Base-by-base conservation (phyloP, 2,113 vertebrate species). In the Rallus limicola region DNA sequence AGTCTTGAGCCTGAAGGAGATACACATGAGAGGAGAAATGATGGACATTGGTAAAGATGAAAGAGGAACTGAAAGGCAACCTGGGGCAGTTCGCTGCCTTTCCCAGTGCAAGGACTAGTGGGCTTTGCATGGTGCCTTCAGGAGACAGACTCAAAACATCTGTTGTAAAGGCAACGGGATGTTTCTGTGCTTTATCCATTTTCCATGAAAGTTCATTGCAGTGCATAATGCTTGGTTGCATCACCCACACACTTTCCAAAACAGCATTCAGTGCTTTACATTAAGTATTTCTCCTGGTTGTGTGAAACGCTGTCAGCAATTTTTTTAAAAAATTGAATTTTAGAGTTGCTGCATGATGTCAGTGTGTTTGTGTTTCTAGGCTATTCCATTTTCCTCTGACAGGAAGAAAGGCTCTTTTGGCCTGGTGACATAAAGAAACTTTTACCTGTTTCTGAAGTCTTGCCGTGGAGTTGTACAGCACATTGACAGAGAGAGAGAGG, bases 221-320 rank as follows among this genome's bases (percentile, higher is more conserved):
- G 80, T 94, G 62, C 77, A 82, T 33, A 84, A 75, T 46, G n/a
- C 86, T 94, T 69, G 44, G 59, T 46, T 86, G 70, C 81, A 89
- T 92, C 93, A 91, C 95, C 93, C 96, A 92, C 95, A 67, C 91
- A 28, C 81, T 89, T 95, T 93, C 86, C 92, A 95, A 95, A 93
- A 83, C 92, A 79, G 80, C 83, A 67, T 77, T 83, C 78, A 91
- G 72, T 91, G 80, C 40, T 88, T 94, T 77, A 60, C 82, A 94
- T 93, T 56, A 67, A 94, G 71, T 62, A 92, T 86, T 94, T 78
- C 80, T 93, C 86, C 71, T 56, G 34, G 81, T 91, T 93, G 58
- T 94, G 94, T 86, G 94, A 95, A 97, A 93, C 5, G 5, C 83
- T 94, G 86, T 86, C 94, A 93, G 86, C 52, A 81, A 28, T 88